Base-by-base conservation (phyloP, 2,113 vertebrate genomes). In the Mystacornis crossleyi region DNA sequence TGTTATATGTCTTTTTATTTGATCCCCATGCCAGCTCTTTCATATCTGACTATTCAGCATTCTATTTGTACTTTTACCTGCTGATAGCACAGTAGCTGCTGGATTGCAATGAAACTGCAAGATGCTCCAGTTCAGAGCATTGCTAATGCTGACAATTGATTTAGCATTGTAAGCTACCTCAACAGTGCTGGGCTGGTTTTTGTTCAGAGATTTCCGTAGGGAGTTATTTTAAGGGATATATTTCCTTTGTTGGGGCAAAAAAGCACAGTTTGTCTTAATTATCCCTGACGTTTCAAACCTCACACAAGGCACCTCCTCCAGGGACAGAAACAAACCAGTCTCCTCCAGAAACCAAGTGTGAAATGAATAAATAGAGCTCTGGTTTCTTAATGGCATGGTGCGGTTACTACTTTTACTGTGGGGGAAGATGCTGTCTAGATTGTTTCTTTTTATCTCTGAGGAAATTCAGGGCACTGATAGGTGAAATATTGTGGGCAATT, bases 221-320 rank as follows among this genome's bases (percentile, higher is more conserved):
- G 96, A 96, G 95, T 97, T 97, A 96, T 96, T 97, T 96, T 96
- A 97, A 97, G 96, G 97, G 93, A 97, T 96, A 74, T 81, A 97
- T 97, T 97, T 97, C 92, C 97, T 98, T 97, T 95, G 90, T 94
- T 96, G 90, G 81, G 58, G 81, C 95, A 90, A 96, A 96, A 97
- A 97, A 97, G 92, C 94, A 96, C 83, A 96, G 86, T 98, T 98
- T 97, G 92, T 98, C 97, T 98, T 98, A 98, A 98, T 98, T 98
- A 98, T 97, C 96, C 87, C 83, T 97, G 96, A 97, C 64, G 72
- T 98, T 98, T 97, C 95, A 97, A 97, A 96, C 86, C 83, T 97
- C 96, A 96, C 95, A 96, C 47, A 62, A 94, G 86, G 93, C 69
- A 2, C 77, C 94, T 97, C 86, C 97, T 97, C 95, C 62, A 93